phyloP scores from a whole-genome alignment of 2,113 vertebrate genomes.

The Salvator merianae region DNA sequence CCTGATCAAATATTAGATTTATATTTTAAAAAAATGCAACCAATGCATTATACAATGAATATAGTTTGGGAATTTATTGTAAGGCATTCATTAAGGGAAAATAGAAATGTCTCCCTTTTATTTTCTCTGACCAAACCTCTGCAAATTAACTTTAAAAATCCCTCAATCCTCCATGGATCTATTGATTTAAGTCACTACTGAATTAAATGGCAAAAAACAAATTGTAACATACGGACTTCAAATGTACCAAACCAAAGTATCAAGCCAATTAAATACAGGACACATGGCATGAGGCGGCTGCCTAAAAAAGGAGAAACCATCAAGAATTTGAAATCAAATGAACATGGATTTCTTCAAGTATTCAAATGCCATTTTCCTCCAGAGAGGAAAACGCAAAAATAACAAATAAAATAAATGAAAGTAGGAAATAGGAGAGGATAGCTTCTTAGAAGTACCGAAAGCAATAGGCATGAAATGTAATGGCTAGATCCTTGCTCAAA shows the following conservation, averaged over 20 bases:
- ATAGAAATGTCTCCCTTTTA: neutral
- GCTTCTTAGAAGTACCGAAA: neutral
- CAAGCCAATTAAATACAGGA: neutral
- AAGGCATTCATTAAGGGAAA: neutral
- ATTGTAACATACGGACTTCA: neutral
- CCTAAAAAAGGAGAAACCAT: neutral
- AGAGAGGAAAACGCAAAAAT: neutral
- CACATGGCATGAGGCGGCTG: neutral
- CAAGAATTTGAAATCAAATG: neutral
- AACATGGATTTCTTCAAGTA: neutral
- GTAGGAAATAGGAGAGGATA: neutral
- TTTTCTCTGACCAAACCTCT: neutral
- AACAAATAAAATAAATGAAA: neutral
- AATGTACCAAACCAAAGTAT: neutral
- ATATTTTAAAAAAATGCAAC: neutral
- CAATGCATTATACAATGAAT: neutral
- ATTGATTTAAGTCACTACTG: neutral
- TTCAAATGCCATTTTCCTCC: neutral
- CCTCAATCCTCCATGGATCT: neutral
- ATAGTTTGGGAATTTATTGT: neutral
- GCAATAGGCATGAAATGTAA: neutral
- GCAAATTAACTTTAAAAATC: accelerated
- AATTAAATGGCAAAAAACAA: neutral
- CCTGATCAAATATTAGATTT: neutral
- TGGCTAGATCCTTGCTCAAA: no score